Evolutionary conservation across 1,140 invertebrate species (phyloP), one percentile per base, ranked within the genome.

Genomic region (Daktulosphaira vitifoliae): DNA sequence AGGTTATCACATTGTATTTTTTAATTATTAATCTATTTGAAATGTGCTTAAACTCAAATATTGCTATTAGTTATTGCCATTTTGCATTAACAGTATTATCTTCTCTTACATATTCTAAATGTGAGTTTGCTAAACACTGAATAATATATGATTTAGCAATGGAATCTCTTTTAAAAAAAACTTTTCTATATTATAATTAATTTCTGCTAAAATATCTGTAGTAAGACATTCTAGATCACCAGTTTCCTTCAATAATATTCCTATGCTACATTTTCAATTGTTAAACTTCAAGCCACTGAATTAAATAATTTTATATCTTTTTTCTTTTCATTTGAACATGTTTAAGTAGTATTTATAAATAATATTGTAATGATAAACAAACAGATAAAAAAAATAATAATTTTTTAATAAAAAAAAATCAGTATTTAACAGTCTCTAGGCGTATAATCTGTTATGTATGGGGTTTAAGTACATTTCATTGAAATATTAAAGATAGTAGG

Each of bases 41-140:
- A 20, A 65, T 42, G 16, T 42, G 39, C 53, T 70, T 68, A 13
- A 68, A 16, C 25, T 68, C 69, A 62, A 71, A 71, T 11, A 54
- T 68, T 3, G 48, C 11, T 5, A 25, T 46, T 20, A 69, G 37
- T 3, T 52, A 65, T 6, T 38, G 42, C 68, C 68, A 69, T 18
- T 69, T 29, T 9, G 67, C 64, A 65, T 51, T 68, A 3, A 64
- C 23, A 3, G 53, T 70, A n/a, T 33, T 52, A 44, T 56, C 66
- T 9, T 70, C 68, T 56, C 68, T 70, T 1, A 59, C 68, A 54
- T 70, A 70, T 62, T 71, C 67, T 44, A 70, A 20, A 51, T 71
- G 68, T 29, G 50, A 68, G n/a, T 71, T 68, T 0, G 68, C 67
- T 8, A 71, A 68, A 9, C 65, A 15, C 56, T 68, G 68, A 52